phyloP scores from a whole-genome alignment of 2,113 vertebrate genomes.

The Riparia riparia region DNA sequence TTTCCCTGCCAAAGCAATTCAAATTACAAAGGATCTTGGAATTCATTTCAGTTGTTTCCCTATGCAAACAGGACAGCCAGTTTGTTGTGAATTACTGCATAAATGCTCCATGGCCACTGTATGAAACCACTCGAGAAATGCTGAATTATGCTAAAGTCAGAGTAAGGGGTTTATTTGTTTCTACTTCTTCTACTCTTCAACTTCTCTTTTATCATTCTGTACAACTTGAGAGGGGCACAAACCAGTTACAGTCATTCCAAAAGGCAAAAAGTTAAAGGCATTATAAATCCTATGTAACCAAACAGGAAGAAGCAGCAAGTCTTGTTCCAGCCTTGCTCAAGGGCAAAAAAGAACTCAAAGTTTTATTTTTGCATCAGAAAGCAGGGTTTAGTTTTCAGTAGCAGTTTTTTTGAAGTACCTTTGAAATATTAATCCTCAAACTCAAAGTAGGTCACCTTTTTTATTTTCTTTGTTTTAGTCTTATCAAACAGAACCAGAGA shows the following conservation, averaged over 20 bases:
- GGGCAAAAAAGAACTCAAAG: background rate
- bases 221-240: background rate
- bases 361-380: background rate
- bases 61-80: slow-evolving; percentile 83
- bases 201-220: background rate
- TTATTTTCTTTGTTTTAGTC: background rate
- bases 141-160: slow-evolving; percentile 83
- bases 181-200: background rate
- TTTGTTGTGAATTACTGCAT: slow-evolving; percentile 94
- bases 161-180: slow-evolving; percentile 60
- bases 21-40: background rate
- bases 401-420: background rate
- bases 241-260: background rate
- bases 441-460: background rate
- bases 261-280: background rate
- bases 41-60: background rate
- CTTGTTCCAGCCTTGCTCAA: background rate
- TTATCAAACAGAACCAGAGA: background rate
- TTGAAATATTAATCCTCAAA: background rate
- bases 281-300: background rate
- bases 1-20: background rate
- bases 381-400: background rate
- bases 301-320: background rate
- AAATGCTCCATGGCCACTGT: slow-evolving; percentile 90
- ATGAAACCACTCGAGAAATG: slow-evolving; percentile 92